These are phyloP conservation scores for Paedocypris micromegethes DNA, from an alignment of 2,797 vertebrate genomes.

Conservation along the genomic window DNA sequence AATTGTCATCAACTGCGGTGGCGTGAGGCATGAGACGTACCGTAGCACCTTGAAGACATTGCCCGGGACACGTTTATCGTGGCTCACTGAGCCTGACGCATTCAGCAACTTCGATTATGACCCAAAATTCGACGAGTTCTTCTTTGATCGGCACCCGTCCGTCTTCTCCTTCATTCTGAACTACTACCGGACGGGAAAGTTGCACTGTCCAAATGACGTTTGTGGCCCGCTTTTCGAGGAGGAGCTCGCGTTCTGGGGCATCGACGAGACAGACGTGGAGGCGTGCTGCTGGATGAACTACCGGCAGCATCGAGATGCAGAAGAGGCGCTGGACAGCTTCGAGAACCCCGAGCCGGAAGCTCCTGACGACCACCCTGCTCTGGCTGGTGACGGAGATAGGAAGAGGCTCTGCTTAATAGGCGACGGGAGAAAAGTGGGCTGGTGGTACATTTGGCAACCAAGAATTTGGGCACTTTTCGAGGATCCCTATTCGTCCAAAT, in stretches of 20 bases:
- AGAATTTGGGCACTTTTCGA: slow-evolving; percentile 89
- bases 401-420: slow-evolving; percentile 87
- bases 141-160: slow-evolving; percentile 88
- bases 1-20: slow-evolving; percentile 94
- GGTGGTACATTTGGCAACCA: slow-evolving; percentile 83
- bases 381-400: slow-evolving; percentile 77
- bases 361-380: slow-evolving; percentile 74
- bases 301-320: slow-evolving; percentile 85
- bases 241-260: slow-evolving; percentile 90
- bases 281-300: slow-evolving; percentile 96
- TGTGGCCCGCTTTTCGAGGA: slow-evolving; percentile 91
- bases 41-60: slow-evolving; percentile 89
- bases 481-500: slow-evolving; percentile 89
- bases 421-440: slow-evolving; percentile 78
- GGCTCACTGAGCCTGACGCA: slow-evolving; percentile 86
- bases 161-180: slow-evolving; percentile 91
- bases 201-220: slow-evolving; percentile 89
- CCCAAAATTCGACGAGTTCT: slow-evolving; percentile 86
- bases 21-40: slow-evolving; percentile 91
- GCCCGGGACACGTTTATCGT: slow-evolving; percentile 85
- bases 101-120: slow-evolving; percentile 90
- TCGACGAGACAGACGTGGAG: slow-evolving; percentile 93
- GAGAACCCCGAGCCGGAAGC: slow-evolving; percentile 78
- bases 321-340: slow-evolving; percentile 90
- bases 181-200: slow-evolving; percentile 91